Evolutionary conservation across 2,113 vertebrate genomes (phyloP).

Genomic region (Tympanuchus pallidicinctus): DNA sequence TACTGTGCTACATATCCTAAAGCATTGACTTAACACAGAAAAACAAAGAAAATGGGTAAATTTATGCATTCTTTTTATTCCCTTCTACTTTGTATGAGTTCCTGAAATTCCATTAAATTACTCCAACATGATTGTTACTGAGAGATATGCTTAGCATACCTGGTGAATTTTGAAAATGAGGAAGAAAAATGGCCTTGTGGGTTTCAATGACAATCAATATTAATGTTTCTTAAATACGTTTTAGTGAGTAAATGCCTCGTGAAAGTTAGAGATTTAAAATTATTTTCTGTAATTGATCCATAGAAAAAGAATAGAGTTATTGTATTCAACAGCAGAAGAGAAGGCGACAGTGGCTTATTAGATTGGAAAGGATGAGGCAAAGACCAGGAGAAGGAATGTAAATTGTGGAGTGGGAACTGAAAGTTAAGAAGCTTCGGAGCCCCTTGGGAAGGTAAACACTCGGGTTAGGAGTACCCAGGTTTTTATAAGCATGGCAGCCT

Average conservation of each 20-base stretch:
- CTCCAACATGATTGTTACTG: background rate
- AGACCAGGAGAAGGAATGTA: background rate
- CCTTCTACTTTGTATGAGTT: background rate
- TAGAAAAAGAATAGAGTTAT: background rate
- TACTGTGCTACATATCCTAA: background rate
- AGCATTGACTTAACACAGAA: background rate
- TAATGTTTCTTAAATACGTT: slow-evolving; percentile 12
- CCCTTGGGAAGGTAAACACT: background rate
- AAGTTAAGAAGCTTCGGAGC: background rate
- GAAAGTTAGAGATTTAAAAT: background rate
- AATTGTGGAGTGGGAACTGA: background rate
- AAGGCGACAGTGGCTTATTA: background rate
- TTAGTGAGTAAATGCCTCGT: background rate
- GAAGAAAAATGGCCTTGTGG: background rate
- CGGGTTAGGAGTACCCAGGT: background rate
- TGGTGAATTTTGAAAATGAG: background rate
- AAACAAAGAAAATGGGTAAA: background rate
- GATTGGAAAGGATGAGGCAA: background rate
- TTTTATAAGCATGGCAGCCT: background rate
- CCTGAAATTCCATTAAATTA: background rate
- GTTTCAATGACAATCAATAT: background rate
- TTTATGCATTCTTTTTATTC: background rate
- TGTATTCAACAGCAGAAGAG: background rate
- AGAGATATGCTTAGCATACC: background rate
- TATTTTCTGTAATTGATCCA: background rate